Evolutionary conservation across 2,797 vertebrate species (phyloP).

Genomic region (Halcyon leucocephala): DNA sequence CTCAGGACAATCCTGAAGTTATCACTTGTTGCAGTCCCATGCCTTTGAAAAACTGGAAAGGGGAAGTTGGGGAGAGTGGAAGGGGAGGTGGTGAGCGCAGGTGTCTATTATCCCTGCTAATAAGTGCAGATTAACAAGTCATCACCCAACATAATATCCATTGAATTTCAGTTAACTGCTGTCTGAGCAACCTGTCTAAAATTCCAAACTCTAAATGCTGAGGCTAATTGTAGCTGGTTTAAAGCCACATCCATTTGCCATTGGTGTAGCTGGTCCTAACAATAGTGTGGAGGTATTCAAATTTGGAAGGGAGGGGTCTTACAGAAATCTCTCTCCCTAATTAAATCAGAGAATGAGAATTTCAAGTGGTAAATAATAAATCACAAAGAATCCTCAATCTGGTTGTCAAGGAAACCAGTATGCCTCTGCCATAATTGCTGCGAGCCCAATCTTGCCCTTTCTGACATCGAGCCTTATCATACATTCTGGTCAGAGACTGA

Average conservation of each 20-base stretch:
- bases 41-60: not conserved
- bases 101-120: not conserved
- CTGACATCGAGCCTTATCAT: conserved; percentile 85
- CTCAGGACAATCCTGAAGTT: not conserved
- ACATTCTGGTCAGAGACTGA: conserved; percentile 86
- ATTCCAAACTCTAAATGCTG: not conserved
- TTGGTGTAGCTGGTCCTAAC: not conserved
- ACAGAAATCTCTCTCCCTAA: conserved; percentile 78
- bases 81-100: not conserved
- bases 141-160: not conserved
- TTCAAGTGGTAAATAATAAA: conserved; percentile 87
- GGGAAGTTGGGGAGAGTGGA: not conserved
- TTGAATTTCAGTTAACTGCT: conserved; percentile 24
- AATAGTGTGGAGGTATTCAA: conserved; percentile 46
- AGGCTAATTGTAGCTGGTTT: not conserved
- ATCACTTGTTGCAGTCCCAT: not conserved
- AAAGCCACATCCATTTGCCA: not conserved
- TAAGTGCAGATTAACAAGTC: conserved; percentile 34
- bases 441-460: conserved; percentile 85
- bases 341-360: conserved; percentile 84
- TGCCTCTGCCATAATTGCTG: conserved; percentile 84
- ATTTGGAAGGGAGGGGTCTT: conserved; percentile 64
- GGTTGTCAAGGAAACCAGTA: conserved; percentile 89
- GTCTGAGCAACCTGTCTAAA: conserved; percentile 10
- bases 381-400: conserved; percentile 85